phyloP scores from a whole-genome alignment of 1,140 invertebrate species.

The Piezodorus guildinii region DNA sequence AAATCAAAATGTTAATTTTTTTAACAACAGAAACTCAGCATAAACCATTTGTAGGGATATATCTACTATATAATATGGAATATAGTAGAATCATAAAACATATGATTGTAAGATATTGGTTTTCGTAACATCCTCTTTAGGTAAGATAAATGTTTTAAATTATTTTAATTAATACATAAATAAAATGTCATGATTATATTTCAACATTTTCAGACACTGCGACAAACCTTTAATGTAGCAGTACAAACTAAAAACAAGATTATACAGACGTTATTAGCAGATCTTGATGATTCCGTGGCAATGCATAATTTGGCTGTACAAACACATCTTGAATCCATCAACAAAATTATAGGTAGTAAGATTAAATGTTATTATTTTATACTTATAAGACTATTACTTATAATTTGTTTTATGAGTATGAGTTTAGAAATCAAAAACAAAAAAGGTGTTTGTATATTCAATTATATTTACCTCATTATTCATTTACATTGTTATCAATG shows the following conservation, averaged over 20 bases:
- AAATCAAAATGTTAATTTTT: too few relatives aligned
- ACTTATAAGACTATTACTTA: too few relatives aligned
- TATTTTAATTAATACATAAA: too few relatives aligned
- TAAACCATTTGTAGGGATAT: too few relatives aligned
- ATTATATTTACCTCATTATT: neutral
- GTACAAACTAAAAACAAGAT: constrained; percentile 52
- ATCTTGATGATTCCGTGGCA: constrained; percentile 52
- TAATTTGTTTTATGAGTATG: neutral
- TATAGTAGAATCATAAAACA: too few relatives aligned
- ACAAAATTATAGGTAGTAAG: constrained; percentile 47
- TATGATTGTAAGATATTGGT: too few relatives aligned
- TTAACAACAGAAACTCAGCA: too few relatives aligned
- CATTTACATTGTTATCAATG: neutral
- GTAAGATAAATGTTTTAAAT: too few relatives aligned
- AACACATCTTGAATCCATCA: constrained; percentile 53
- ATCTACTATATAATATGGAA: too few relatives aligned
- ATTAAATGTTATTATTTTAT: too few relatives aligned
- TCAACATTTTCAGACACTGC: constrained; percentile 38
- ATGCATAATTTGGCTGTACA: constrained; percentile 55
- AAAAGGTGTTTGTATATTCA: neutral
- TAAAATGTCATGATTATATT: neutral
- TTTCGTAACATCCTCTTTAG: too few relatives aligned
- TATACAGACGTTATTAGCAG: constrained; percentile 47
- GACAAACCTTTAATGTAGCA: constrained; percentile 44
- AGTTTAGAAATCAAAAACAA: neutral